Evolutionary conservation across 2,888 invertebrate genomes (phyloP).

Genomic region (Coronaproctus castanopsis): DNA sequence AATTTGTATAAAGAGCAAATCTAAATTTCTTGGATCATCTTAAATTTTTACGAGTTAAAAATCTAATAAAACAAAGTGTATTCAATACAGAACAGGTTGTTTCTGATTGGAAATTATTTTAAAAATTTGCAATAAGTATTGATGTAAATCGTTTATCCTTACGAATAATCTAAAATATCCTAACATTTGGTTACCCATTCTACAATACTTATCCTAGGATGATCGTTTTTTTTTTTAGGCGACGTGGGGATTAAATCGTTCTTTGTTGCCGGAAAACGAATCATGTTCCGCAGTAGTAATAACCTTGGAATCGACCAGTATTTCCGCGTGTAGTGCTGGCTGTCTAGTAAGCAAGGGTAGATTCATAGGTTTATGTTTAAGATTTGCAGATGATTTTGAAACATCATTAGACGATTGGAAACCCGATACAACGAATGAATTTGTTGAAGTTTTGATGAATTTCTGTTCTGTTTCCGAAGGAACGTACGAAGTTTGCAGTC

Average conservation of each 20-base stretch:
- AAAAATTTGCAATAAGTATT: no score
- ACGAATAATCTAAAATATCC: no score
- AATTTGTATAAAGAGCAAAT: no score
- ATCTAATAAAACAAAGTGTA: no score
- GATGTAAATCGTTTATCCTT: no score
- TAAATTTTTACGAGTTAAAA: no score
- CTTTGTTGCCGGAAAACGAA: slow-evolving; percentile 46
- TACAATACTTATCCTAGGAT: no score
- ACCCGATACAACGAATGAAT: slow-evolving; percentile 42
- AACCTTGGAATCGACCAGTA: slow-evolving; percentile 87
- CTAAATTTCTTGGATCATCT: no score
- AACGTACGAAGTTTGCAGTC: slow-evolving; percentile 89
- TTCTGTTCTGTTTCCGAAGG: slow-evolving; percentile 96
- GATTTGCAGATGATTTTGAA: slow-evolving; percentile 95
- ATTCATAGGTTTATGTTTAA: slow-evolving; percentile 72
- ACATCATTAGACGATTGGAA: slow-evolving; percentile 94
- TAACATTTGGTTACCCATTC: no score
- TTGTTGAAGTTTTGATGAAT: slow-evolving; percentile 45
- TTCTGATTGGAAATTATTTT: no score
- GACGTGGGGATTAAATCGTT: slow-evolving; percentile 40
- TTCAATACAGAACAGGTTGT: no score
- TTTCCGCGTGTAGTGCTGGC: slow-evolving; percentile 87
- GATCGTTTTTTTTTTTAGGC: slow-evolving; percentile 24
- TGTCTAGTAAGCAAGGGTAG: slow-evolving; percentile 78
- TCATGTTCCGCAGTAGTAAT: slow-evolving; percentile 81